A percentile compares a stretch with the other conserved stretches of the same genome.
phyloP scores from a whole-genome alignment of 2,113 vertebrate genomes.

The Heterocephalus glaber region DNA sequence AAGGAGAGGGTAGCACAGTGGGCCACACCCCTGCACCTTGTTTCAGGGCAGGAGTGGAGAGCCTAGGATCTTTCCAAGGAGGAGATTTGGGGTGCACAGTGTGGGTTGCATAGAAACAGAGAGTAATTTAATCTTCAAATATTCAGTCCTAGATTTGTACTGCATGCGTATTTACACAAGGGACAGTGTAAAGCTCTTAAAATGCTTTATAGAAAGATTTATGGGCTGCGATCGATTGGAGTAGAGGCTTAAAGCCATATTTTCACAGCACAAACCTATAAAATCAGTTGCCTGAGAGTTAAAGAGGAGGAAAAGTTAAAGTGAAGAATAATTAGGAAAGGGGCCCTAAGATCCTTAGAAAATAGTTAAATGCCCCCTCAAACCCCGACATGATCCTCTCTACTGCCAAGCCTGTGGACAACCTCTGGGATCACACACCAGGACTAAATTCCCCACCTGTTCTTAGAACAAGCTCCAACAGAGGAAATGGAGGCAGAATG shows the following conservation, averaged over 20 bases:
- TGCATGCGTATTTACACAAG: background rate
- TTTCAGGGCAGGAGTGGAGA: background rate
- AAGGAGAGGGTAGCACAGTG: background rate
- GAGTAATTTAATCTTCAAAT: background rate
- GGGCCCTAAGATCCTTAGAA: background rate
- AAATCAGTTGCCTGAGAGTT: background rate
- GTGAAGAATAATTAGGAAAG: background rate
- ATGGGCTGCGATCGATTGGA: background rate
- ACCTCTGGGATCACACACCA: too few relatives aligned
- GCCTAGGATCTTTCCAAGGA: background rate
- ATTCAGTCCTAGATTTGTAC: background rate
- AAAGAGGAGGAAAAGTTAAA: background rate
- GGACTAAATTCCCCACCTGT: background rate
- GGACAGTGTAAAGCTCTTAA: background rate
- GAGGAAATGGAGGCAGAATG: background rate
- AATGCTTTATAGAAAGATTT: background rate
- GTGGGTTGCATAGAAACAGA: background rate
- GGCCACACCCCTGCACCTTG: background rate
- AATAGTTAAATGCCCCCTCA: background rate
- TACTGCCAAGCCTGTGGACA: background rate
- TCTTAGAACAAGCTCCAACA: background rate
- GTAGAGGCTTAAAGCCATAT: background rate
- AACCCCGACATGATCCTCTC: background rate
- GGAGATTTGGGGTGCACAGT: background rate
- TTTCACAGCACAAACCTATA: background rate